Conservation (phyloP, 2,797 vertebrate genomes). For the Nyctibius grandis region DNA sequence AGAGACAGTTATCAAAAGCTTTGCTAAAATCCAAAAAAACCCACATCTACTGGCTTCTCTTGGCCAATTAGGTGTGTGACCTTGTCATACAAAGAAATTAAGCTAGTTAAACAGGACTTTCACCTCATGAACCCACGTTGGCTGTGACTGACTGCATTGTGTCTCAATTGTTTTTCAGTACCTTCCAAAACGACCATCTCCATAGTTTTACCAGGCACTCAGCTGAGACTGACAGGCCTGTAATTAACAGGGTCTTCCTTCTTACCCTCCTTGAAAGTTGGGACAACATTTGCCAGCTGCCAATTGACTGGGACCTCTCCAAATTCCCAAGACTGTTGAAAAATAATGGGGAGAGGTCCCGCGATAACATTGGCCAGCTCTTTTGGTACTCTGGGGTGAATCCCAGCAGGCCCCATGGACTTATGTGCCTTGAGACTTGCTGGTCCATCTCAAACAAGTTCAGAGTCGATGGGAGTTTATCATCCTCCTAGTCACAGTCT, state of each 20-base stretch:
- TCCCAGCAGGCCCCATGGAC: no score
- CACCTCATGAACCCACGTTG: accelerated
- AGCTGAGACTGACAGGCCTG: neutral
- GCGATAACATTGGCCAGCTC: no score
- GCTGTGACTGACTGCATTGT: neutral
- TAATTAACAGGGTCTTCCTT: neutral
- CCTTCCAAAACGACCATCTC: neutral
- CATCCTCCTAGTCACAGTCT: neutral
- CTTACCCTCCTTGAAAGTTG: neutral
- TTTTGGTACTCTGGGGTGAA: neutral
- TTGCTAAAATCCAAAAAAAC: neutral
- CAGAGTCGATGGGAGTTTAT: neutral
- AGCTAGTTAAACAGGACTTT: neutral
- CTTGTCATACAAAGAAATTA: neutral
- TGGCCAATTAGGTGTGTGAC: neutral
- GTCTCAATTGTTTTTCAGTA: neutral
- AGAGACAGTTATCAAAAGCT: neutral
- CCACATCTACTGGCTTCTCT: neutral
- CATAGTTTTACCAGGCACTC: neutral
- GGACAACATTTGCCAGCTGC: neutral
- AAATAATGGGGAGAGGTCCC: no score
- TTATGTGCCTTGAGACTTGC: no score
- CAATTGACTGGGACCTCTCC: no score
- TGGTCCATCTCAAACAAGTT: no score
- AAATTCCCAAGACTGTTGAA: no score